A percentile compares a stretch with the other conserved stretches of the same genome.
phyloP scores from a whole-genome alignment of 1,140 invertebrate species.

The Penaeus chinensis region DNA sequence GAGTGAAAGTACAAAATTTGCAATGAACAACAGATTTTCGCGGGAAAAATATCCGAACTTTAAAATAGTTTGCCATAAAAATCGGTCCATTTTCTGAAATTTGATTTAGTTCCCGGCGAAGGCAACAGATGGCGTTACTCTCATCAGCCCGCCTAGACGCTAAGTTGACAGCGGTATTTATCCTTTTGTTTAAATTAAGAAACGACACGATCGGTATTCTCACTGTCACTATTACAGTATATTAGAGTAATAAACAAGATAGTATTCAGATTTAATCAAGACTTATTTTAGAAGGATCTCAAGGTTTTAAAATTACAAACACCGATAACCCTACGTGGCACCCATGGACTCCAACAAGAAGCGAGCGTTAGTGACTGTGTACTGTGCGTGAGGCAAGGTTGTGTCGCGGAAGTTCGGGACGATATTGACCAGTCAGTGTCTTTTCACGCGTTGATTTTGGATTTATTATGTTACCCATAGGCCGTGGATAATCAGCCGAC shows the following conservation, averaged over 20 bases:
- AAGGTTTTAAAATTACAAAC: no score
- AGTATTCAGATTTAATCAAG: no score
- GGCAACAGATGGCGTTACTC: conserved; percentile 13
- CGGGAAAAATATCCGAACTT: no score
- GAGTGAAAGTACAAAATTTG: no score
- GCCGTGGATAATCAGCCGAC: conserved; percentile 22
- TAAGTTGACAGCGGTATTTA: neutral
- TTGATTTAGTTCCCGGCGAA: neutral
- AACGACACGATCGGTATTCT: neutral
- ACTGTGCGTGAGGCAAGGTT: neutral
- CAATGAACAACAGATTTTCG: no score
- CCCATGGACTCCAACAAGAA: neutral
- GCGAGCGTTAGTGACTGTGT: conserved; percentile 36
- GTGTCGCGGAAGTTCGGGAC: conserved; percentile 1
- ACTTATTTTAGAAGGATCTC: no score
- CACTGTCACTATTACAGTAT: no score
- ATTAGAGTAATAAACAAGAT: no score
- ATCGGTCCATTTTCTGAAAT: no score
- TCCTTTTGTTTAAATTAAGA: neutral
- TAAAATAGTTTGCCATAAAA: no score
- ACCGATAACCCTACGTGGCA: neutral
- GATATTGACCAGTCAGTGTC: conserved; percentile 34
- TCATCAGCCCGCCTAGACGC: conserved; percentile 7
- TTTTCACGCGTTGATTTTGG: conserved; percentile 27
- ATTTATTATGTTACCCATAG: conserved; percentile 35